Conservation (phyloP, 1,140 invertebrate species). For the Eriocheir sinensis region DNA sequence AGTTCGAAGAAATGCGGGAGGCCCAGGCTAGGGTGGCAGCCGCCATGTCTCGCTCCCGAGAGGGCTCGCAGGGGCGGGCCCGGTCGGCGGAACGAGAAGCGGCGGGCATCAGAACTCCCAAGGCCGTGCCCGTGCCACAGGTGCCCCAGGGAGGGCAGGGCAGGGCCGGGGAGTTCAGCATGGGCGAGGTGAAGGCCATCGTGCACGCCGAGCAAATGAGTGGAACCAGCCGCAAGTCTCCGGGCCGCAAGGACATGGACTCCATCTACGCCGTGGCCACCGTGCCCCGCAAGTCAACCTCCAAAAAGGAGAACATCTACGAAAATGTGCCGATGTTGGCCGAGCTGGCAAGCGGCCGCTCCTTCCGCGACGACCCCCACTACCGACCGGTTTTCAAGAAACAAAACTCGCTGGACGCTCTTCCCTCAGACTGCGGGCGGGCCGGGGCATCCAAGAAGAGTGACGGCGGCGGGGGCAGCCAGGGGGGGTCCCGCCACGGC, state of each 20-base stretch:
- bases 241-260: slow-evolving; percentile 79
- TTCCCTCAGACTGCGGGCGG: slow-evolving; percentile 74
- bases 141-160: slow-evolving; percentile 62
- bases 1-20: slow-evolving; percentile 65
- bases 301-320: slow-evolving; percentile 81
- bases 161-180: slow-evolving; percentile 64
- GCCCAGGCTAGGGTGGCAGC: slow-evolving; percentile 56
- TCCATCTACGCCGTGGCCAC: slow-evolving; percentile 80
- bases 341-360: slow-evolving; percentile 63
- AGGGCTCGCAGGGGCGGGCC: slow-evolving; percentile 62
- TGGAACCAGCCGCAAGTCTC: slow-evolving; percentile 65
- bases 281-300: slow-evolving; percentile 85
- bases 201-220: slow-evolving; percentile 72
- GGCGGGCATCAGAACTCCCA: slow-evolving; percentile 70
- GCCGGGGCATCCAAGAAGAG: slow-evolving; percentile 79
- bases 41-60: slow-evolving; percentile 58
- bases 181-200: slow-evolving; percentile 75
- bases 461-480: slow-evolving; percentile 75
- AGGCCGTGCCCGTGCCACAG: slow-evolving; percentile 70
- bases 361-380: slow-evolving; percentile 73
- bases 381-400: slow-evolving; percentile 78
- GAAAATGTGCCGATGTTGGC: slow-evolving; percentile 79
- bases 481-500: slow-evolving; percentile 81
- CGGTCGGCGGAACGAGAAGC: slow-evolving; percentile 73
- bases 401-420: slow-evolving; percentile 75